Evolutionary conservation across 2,113 vertebrate genomes (phyloP), one percentile per base, ranked within the genome.

Genomic region (Edolisoma coerulescens): DNA sequence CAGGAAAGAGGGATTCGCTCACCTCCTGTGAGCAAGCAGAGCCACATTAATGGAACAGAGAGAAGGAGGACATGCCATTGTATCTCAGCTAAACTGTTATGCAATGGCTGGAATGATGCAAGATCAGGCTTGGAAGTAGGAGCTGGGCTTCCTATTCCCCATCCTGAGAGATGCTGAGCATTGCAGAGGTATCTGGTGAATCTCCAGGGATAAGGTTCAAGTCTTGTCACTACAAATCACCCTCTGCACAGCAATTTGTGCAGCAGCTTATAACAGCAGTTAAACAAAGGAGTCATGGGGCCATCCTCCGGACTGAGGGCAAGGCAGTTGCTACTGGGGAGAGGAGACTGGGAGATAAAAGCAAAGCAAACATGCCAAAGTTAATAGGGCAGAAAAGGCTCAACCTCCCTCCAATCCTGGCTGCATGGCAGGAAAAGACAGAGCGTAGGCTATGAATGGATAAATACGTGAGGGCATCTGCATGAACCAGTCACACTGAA

Each of bases 161-260:
- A 3, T 93, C 94, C 94, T 83, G 52, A 93, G 89, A 97, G 96
- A 89, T 45, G 79, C 87, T 87, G 82, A 94, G 92, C 97, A 96
- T 94, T 97, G 96, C 90, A 87, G 94, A 98, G 93, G 97, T 97
- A 97, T 97, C 96, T 97, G 97, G 96, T 96, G 92, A 97, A 97
- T 97, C 96, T 87, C 96, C 49, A 6, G 90, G 96, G 95, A 98
- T 97, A 97, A 97, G 95, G 96, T 94, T 86, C 88, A 93, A 96
- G 96, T 85, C 95, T 97, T 98, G 95, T 97, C 97, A 96, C 97
- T 98, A 97, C 98, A 98, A 97, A 98, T 98, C 97, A 98, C 96
- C 96, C 94, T 95, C 93, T 91, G 96, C 96, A 92, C 95, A 97
- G 97, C 85, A 97, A 96, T 97, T 96, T 96, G 96, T 95, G 90